Percentiles rank a stretch among this genome's conserved stretches.
Evolutionary conservation across 2,113 vertebrate species (phyloP).

Genomic region (Brachirus orientalis): DNA sequence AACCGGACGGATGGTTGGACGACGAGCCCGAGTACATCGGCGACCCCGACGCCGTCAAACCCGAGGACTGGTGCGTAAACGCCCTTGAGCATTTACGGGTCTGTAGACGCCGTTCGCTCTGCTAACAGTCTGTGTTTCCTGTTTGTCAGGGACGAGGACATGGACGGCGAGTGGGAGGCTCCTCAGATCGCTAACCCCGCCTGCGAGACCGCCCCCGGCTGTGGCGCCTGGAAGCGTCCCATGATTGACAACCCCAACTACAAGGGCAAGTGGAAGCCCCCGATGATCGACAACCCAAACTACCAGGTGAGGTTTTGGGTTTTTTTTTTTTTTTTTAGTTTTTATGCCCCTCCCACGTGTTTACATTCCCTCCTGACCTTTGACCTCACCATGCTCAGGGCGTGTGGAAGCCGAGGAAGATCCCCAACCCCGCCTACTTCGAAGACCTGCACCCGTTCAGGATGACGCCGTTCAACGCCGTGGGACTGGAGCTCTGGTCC

Average conservation of each 20-base stretch:
- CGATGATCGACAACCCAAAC: conserved; percentile 98
- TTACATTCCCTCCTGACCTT: not conserved
- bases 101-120: not conserved
- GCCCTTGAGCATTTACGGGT: not conserved
- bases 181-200: conserved; percentile 94
- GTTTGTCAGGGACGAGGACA: conserved; percentile 92
- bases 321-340: no score
- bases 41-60: conserved; percentile 94
- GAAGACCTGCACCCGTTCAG: conserved; percentile 95
- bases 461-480: conserved; percentile 91
- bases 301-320: conserved; percentile 92
- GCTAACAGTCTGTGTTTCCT: not conserved
- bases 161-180: conserved; percentile 99
- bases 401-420: conserved; percentile 96
- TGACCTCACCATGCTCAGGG: conserved; percentile 79
- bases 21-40: conserved; percentile 93
- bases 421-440: conserved; percentile 95
- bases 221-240: conserved; percentile 92
- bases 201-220: conserved; percentile 93
- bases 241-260: conserved; percentile 95
- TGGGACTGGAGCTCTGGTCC: conserved; percentile 98
- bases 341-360: not conserved
- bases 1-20: conserved; percentile 97
- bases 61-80: conserved; percentile 89
- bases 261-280: conserved; percentile 98